Conservation (phyloP, 1,140 invertebrate species). For the Linepithema humile region DNA sequence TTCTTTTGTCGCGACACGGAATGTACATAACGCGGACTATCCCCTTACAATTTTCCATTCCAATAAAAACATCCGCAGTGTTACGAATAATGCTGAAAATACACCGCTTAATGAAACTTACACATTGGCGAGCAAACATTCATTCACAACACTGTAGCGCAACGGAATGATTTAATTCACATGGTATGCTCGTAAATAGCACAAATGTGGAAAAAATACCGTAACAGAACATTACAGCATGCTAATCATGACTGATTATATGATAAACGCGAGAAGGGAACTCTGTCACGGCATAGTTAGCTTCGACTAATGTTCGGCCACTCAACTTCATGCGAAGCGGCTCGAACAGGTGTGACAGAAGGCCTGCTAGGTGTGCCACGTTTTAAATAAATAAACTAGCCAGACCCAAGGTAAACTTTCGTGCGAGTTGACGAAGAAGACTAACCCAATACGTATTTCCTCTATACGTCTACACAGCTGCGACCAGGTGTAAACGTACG, state of each 20-base stretch:
- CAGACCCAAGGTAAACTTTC: slow-evolving; percentile 27
- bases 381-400: slow-evolving; percentile 49
- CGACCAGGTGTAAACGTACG: background rate
- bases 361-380: slow-evolving; percentile 25
- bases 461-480: background rate
- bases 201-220: background rate
- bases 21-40: slow-evolving; percentile 1
- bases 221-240: background rate
- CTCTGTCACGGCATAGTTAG: slow-evolving; percentile 16
- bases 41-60: slow-evolving; percentile 5
- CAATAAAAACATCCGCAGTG: slow-evolving; percentile 46
- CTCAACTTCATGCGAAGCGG: slow-evolving; percentile 31
- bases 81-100: background rate
- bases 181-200: slow-evolving; percentile 2
- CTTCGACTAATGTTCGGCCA: background rate
- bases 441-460: background rate
- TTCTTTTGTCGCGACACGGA: slow-evolving; percentile 16
- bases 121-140: background rate
- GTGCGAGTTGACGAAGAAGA: background rate
- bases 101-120: background rate
- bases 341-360: slow-evolving; percentile 63
- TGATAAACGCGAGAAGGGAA: slow-evolving; percentile 36
- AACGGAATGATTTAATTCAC: slow-evolving; percentile 16
- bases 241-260: slow-evolving; percentile 5
- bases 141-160: slow-evolving; percentile 1